Percentiles rank a stretch among this genome's conserved stretches.
Conservation (phyloP, 1,140 invertebrate genomes). For the Drosophila pandora region DNA sequence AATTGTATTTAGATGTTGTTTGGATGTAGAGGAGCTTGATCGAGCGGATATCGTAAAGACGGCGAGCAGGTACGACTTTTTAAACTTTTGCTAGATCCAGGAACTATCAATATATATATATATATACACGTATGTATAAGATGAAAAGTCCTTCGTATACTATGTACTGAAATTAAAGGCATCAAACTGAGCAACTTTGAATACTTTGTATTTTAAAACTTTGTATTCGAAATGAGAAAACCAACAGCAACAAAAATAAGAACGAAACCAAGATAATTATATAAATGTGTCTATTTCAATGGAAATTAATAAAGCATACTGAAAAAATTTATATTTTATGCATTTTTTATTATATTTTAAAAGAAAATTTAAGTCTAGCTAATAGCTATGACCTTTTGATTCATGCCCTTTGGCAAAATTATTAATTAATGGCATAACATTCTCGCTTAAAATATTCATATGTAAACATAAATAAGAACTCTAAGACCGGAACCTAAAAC, state of each 20-base stretch:
- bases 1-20: conserved; percentile 76
- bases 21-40: conserved; percentile 42
- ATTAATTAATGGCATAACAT: conserved; percentile 10
- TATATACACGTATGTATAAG: conserved; percentile 64
- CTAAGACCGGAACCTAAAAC: conserved; percentile 1
- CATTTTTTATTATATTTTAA: too few relatives aligned
- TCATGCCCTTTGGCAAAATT: background rate
- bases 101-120: conserved; percentile 55
- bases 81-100: conserved; percentile 65
- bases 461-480: conserved; percentile 5
- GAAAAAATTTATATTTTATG: conserved; percentile 14
- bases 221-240: conserved; percentile 39
- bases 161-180: conserved; percentile 80
- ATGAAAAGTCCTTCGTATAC: conserved; percentile 78
- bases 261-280: conserved; percentile 63
- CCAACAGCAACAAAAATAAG: conserved; percentile 36
- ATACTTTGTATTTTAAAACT: conserved; percentile 76
- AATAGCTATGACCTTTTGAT: background rate
- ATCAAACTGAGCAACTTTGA: conserved; percentile 68
- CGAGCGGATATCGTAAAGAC: conserved; percentile 14
- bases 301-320: conserved; percentile 77
- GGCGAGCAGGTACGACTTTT: conserved; percentile 54
- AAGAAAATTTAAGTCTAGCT: background rate
- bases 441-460: background rate
- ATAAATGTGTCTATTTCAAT: conserved; percentile 80